These are phyloP conservation scores for Xiphorhynchus elegans DNA, from an alignment of 2,113 vertebrate genomes.

Conservation along the genomic window DNA sequence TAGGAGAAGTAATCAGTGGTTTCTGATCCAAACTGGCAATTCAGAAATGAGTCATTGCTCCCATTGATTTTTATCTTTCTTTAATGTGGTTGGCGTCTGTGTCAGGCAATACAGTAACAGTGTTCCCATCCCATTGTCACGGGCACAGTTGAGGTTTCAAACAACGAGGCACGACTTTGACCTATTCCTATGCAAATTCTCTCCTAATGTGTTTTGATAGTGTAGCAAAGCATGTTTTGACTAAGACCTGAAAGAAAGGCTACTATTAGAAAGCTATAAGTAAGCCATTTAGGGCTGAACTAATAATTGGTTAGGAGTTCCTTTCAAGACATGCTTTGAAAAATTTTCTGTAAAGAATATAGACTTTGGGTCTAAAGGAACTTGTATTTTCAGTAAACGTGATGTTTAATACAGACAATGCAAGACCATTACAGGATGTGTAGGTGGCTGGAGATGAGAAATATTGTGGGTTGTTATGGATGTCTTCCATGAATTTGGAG, in stretches of 20 bases:
- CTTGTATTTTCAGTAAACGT: neutral
- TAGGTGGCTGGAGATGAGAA: neutral
- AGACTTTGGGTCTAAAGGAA: neutral
- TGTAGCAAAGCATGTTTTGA: neutral
- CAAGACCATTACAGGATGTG: neutral
- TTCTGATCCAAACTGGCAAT: conserved; percentile 43
- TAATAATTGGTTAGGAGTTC: neutral
- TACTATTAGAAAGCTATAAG: neutral
- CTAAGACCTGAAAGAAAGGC: neutral
- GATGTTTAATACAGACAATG: neutral
- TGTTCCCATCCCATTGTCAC: conserved; percentile 36
- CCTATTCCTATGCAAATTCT: conserved; percentile 4
- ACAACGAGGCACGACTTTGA: neutral
- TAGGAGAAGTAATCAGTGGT: conserved; percentile 53
- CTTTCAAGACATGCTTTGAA: neutral
- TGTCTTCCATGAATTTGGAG: neutral
- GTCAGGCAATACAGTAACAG: neutral
- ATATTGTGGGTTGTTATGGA: neutral
- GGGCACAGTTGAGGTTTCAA: neutral
- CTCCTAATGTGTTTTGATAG: neutral
- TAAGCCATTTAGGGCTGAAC: neutral
- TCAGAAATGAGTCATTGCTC: conserved; percentile 47
- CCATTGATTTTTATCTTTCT: neutral
- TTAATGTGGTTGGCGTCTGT: neutral
- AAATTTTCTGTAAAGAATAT: neutral